Conservation (phyloP, 2,888 invertebrate species). For the Bruchidius siliquastri region DNA sequence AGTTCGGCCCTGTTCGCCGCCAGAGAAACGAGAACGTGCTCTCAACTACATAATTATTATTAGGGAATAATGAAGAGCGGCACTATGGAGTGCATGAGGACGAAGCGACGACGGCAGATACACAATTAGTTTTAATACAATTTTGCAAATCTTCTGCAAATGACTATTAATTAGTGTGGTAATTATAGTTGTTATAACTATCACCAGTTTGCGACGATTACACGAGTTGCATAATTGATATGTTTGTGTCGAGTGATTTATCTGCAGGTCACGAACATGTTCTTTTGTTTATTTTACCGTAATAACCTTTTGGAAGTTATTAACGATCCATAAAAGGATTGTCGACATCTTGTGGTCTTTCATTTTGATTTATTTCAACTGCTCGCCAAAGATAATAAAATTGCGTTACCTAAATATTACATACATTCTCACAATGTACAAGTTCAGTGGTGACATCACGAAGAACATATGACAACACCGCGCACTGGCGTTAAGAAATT, state of each 20-base stretch:
- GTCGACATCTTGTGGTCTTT: no score
- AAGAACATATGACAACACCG: no score
- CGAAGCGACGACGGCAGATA: neutral
- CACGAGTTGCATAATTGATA: neutral
- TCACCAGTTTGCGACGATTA: neutral
- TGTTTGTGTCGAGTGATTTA: neutral
- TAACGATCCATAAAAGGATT: neutral
- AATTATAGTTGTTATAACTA: neutral
- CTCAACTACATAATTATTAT: neutral
- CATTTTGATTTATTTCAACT: no score
- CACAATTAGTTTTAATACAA: neutral
- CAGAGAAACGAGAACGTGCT: neutral
- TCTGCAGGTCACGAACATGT: neutral
- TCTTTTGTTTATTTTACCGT: neutral
- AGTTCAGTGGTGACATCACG: no score
- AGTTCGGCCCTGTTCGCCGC: neutral
- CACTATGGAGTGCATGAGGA: neutral
- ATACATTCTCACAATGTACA: no score
- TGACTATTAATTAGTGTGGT: neutral
- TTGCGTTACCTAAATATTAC: no score
- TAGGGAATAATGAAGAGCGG: neutral
- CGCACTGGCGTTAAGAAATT: no score
- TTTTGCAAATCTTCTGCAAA: neutral
- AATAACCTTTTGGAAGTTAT: neutral
- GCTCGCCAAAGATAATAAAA: no score